Evolutionary conservation across 2,797 vertebrate genomes (phyloP).

Genomic region (Macroramphosus scolopax): DNA sequence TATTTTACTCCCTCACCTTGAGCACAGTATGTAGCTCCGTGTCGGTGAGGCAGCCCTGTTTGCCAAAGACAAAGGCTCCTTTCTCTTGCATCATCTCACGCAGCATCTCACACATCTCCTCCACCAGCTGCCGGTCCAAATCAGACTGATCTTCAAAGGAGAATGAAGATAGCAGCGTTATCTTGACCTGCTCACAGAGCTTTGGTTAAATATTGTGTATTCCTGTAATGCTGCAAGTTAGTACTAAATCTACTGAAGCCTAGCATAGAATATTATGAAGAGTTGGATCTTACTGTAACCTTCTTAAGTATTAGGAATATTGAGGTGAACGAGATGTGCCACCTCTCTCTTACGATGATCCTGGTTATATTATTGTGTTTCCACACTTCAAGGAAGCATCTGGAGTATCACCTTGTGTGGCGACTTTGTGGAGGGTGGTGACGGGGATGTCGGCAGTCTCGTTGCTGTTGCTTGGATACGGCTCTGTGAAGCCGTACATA

Average conservation of each 20-base stretch:
- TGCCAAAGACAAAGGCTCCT: slow-evolving; percentile 85
- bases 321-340: no score
- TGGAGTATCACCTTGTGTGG: slow-evolving; percentile 74
- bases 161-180: no score
- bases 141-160: slow-evolving; percentile 68
- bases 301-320: no score
- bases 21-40: slow-evolving; percentile 83
- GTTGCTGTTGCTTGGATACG: slow-evolving; percentile 81
- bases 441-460: slow-evolving; percentile 89
- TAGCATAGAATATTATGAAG: no score
- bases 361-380: no score
- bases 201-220: no score
- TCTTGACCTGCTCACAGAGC: no score
- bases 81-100: slow-evolving; percentile 82
- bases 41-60: slow-evolving; percentile 85
- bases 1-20: slow-evolving; percentile 75
- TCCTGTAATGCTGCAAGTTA: no score
- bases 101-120: slow-evolving; percentile 82
- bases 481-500: slow-evolving; percentile 94
- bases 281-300: no score
- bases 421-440: slow-evolving; percentile 77
- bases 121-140: slow-evolving; percentile 67
- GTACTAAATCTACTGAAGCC: no score
- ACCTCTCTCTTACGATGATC: no score
- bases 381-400: neutral